Conservation (phyloP, 1,140 invertebrate genomes). For the Orussus abietinus region DNA sequence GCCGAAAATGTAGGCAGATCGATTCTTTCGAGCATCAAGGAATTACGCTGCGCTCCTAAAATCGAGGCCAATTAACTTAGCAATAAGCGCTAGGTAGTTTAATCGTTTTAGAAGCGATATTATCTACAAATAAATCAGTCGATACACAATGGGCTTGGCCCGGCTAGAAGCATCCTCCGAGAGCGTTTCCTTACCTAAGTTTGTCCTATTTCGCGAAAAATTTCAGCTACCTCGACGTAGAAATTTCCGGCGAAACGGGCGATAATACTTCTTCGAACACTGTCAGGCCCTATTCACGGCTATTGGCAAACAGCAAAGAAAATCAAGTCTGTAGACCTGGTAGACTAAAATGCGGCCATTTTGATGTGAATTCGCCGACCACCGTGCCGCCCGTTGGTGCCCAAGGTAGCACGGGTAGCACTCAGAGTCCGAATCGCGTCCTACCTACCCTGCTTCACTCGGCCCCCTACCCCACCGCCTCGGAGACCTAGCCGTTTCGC, state of each 20-base stretch:
- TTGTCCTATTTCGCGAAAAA: constrained; percentile 39
- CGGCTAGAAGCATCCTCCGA: constrained; percentile 23
- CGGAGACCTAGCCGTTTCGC: too few species aligned
- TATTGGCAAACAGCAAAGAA: constrained; percentile 51
- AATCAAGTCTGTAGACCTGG: constrained; percentile 24
- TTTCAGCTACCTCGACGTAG: constrained; percentile 20
- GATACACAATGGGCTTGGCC: constrained; percentile 42
- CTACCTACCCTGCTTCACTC: too few species aligned
- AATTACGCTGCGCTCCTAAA: too few species aligned
- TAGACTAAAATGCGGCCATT: constrained; percentile 52
- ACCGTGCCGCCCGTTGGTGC: too few species aligned
- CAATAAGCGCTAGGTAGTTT: too few species aligned
- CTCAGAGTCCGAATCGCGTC: too few species aligned
- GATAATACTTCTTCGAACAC: constrained; percentile 30
- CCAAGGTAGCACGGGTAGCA: too few species aligned
- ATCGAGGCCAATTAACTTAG: too few species aligned
- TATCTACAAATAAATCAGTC: constrained; percentile 32
- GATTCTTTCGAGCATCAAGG: too few species aligned
- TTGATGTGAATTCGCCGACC: constrained; percentile 31
- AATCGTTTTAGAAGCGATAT: constrained; percentile 8
- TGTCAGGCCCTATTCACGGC: constrained; percentile 37
- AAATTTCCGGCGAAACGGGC: constrained; percentile 39
- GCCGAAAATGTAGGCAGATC: too few species aligned
- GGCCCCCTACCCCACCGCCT: too few species aligned
- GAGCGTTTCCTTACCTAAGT: constrained; percentile 33